These are phyloP conservation scores for Sandelia bainsii DNA, from an alignment of 2,797 vertebrate genomes.

Conservation along the genomic window DNA sequence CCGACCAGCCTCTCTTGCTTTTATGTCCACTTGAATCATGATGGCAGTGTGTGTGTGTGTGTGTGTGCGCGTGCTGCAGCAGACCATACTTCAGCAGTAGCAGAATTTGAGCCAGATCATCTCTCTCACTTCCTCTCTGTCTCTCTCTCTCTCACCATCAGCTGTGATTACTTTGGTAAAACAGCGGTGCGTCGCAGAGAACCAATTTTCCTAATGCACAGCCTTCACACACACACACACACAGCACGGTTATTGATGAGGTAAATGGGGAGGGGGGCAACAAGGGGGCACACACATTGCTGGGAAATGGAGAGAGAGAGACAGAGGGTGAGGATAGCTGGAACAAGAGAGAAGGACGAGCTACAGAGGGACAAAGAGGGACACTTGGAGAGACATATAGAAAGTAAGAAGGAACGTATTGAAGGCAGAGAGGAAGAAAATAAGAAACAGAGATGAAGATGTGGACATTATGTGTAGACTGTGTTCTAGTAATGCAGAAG, in stretches of 20 bases:
- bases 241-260: conserved; percentile 84
- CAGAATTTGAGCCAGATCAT: conserved; percentile 73
- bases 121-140: conserved; percentile 48
- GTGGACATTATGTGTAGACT: conserved; percentile 24
- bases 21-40: conserved; percentile 76
- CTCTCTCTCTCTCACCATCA: conserved; percentile 72
- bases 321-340: conserved; percentile 25
- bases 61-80: conserved; percentile 39
- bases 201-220: conserved; percentile 85
- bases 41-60: conserved; percentile 37
- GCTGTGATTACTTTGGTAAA: conserved; percentile 84
- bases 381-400: conserved; percentile 42
- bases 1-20: conserved; percentile 56
- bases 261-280: conserved; percentile 77
- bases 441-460: conserved; percentile 22
- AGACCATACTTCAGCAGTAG: conserved; percentile 67
- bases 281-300: conserved; percentile 76
- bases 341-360: conserved; percentile 60
- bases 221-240: conserved; percentile 57
- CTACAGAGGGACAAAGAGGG: conserved; percentile 71
- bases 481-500: conserved; percentile 38
- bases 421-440: conserved; percentile 31
- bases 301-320: conserved; percentile 69
- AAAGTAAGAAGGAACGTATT: conserved; percentile 9
- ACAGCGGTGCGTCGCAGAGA: conserved; percentile 81